Percentiles rank a stretch among this genome's conserved stretches.
Evolutionary conservation across 2,113 vertebrate genomes (phyloP).

Genomic region (Abramis brama): DNA sequence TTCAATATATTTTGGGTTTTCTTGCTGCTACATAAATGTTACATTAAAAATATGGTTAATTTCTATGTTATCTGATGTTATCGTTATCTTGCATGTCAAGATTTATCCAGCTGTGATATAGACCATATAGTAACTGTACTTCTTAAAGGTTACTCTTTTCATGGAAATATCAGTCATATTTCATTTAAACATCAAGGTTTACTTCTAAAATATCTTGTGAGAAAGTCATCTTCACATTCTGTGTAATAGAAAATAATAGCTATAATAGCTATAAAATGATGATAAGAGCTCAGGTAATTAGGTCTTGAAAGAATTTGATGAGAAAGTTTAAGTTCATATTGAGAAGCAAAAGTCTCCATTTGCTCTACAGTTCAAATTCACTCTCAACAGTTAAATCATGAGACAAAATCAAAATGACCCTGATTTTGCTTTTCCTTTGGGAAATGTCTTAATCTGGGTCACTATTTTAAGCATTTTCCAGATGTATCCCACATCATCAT

Average conservation of each 20-base stretch:
- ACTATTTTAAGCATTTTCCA: conserved; percentile 17
- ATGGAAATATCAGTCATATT: not conserved
- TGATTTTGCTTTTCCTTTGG: conserved; percentile 20
- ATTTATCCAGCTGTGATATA: not conserved
- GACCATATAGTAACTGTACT: not conserved
- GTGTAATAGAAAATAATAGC: not conserved
- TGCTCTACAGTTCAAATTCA: not conserved
- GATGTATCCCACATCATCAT: not conserved
- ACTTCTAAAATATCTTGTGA: not conserved
- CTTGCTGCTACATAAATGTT: not conserved
- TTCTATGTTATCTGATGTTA: not conserved
- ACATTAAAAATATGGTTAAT: not conserved
- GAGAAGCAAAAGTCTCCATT: not conserved
- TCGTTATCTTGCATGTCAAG: not conserved
- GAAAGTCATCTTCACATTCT: not conserved
- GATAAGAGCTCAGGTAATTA: not conserved
- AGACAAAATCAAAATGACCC: not conserved
- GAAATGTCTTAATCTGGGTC: not conserved
- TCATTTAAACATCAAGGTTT: not conserved
- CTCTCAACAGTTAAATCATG: not conserved
- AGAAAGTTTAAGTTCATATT: not conserved
- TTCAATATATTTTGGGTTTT: not conserved
- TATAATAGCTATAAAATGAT: not conserved
- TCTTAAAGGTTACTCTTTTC: not conserved
- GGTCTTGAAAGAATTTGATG: not conserved